Percentiles rank a stretch among this genome's conserved stretches.
phyloP scores from a whole-genome alignment of 2,888 invertebrate species.

The Sepiola atlantica region DNA sequence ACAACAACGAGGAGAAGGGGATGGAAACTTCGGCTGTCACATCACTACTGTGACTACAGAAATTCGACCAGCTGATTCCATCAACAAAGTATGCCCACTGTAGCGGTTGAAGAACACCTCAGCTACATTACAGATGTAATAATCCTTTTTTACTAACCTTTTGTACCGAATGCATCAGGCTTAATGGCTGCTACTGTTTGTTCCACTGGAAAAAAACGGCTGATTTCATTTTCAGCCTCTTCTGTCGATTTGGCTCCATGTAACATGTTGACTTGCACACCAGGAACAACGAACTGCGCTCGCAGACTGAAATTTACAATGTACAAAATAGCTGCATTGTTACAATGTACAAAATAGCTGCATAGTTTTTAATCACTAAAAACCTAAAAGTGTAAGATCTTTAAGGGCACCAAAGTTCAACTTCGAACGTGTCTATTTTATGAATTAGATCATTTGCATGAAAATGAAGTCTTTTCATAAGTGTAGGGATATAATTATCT shows the following conservation, averaged over 20 bases:
- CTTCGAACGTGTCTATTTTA: not conserved
- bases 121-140: too few relatives aligned
- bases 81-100: not conserved
- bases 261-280: constrained; percentile 68
- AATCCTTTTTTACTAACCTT: constrained; percentile 65
- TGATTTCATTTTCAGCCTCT: constrained; percentile 70
- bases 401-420: too few relatives aligned
- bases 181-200: constrained; percentile 74
- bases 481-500: too few relatives aligned
- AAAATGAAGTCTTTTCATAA: not conserved
- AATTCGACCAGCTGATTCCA: too few relatives aligned
- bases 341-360: too few relatives aligned
- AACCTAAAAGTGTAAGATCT: too few relatives aligned
- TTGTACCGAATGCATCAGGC: constrained; percentile 71
- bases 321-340: not conserved
- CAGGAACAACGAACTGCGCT: constrained; percentile 70
- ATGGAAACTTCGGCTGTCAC: too few relatives aligned
- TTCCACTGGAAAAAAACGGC: constrained; percentile 74
- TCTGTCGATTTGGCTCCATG: constrained; percentile 71
- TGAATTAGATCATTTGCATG: not conserved
- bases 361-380: too few relatives aligned
- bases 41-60: too few relatives aligned
- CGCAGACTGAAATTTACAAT: constrained; percentile 67
- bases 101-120: not conserved
- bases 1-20: too few relatives aligned